Conservation (phyloP, 1,140 invertebrate genomes). For the Habropoda laboriosa region DNA sequence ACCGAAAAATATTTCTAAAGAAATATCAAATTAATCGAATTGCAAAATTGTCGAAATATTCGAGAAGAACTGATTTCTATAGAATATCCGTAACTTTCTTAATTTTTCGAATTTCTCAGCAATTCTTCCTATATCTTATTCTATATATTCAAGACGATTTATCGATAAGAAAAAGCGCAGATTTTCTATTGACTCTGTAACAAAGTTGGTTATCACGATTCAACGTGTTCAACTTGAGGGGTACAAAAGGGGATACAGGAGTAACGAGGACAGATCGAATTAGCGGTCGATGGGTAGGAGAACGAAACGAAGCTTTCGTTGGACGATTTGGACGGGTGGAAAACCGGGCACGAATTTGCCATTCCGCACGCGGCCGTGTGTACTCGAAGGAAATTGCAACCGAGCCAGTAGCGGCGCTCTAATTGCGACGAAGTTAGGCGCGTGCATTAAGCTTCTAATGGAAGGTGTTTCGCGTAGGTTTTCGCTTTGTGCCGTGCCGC, state of each 20-base stretch:
- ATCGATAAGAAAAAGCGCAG: too few relatives aligned
- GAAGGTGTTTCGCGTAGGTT: slow-evolving; percentile 57
- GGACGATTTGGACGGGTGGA: neutral
- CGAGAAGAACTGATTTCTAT: too few relatives aligned
- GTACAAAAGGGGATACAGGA: too few relatives aligned
- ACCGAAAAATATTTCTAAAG: too few relatives aligned
- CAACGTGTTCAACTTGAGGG: neutral
- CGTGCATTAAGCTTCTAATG: slow-evolving; percentile 60
- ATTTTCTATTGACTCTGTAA: too few relatives aligned
- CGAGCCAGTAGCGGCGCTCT: slow-evolving; percentile 40
- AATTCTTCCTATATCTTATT: too few relatives aligned
- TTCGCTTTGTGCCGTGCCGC: slow-evolving; percentile 30
- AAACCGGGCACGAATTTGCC: slow-evolving; percentile 53
- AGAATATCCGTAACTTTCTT: too few relatives aligned
- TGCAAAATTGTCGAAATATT: too few relatives aligned
- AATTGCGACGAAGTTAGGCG: slow-evolving; percentile 64
- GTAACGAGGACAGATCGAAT: neutral
- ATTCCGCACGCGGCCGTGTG: slow-evolving; percentile 54
- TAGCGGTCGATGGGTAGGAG: neutral
- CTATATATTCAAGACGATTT: too few relatives aligned
- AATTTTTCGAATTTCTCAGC: too few relatives aligned
- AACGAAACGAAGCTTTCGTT: neutral
- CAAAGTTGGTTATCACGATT: too few relatives aligned
- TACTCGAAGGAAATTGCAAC: slow-evolving; percentile 63
- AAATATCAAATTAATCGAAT: too few relatives aligned